Conservation (phyloP, 2,113 vertebrate species). For the Colaptes auratus region DNA sequence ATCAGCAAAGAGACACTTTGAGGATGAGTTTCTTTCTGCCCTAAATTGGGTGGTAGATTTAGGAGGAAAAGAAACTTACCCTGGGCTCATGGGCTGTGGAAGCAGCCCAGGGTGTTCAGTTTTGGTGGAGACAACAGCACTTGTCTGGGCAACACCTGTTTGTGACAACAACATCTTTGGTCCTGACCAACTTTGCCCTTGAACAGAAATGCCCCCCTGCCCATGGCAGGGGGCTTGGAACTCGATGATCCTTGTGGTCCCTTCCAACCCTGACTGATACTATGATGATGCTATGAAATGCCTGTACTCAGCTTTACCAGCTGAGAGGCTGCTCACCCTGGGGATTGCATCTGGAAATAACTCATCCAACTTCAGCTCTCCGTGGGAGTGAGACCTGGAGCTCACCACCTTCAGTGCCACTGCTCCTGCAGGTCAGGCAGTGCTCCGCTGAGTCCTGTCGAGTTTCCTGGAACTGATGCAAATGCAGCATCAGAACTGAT, state of each 20-base stretch:
- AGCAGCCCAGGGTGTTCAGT: background rate
- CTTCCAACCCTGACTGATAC: no score
- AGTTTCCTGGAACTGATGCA: background rate
- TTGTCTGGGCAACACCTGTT: background rate
- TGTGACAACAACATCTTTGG: accelerated
- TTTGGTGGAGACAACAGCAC: background rate
- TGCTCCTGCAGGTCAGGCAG: accelerated
- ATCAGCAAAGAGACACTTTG: accelerated
- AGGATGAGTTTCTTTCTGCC: background rate
- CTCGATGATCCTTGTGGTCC: no score
- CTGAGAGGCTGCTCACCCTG: accelerated
- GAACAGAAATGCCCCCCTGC: accelerated
- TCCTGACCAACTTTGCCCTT: background rate
- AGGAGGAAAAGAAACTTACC: background rate
- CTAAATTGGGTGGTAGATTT: background rate
- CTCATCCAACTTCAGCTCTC: background rate
- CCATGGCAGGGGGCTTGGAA: no score
- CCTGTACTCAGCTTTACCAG: accelerated
- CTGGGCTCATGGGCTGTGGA: accelerated
- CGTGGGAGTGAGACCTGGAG: background rate
- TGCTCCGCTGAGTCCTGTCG: background rate
- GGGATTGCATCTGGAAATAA: background rate
- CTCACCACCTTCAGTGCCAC: background rate
- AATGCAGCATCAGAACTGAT: background rate
- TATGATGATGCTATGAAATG: no score